phyloP scores from a whole-genome alignment of 1,140 invertebrate genomes.

The Tetragonula clypearis region DNA sequence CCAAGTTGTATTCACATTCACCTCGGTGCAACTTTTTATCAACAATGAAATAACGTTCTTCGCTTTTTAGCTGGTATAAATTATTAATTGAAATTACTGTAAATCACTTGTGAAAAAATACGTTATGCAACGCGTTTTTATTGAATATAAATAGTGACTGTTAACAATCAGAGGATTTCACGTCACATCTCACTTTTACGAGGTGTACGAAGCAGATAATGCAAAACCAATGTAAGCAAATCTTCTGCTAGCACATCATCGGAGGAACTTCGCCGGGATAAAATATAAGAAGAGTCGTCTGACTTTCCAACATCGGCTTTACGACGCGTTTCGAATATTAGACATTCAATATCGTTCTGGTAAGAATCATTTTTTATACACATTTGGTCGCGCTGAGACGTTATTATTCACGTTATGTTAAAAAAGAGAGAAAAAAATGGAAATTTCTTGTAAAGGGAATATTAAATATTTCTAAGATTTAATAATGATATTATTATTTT shows the following conservation, averaged over 20 bases:
- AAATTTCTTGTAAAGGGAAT: not conserved
- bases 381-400: not conserved
- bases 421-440: no score
- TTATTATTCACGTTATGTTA: not conserved
- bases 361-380: not conserved
- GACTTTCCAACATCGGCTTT: constrained; percentile 23
- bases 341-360: not conserved
- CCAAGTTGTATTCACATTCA: not conserved
- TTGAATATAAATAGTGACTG: not conserved
- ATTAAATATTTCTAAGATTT: not conserved
- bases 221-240: constrained; percentile 52
- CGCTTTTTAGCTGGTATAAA: not conserved
- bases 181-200: not conserved
- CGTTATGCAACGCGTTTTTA: not conserved
- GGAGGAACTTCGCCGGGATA: not conserved
- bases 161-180: constrained; percentile 14
- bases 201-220: constrained; percentile 30
- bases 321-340: constrained; percentile 20
- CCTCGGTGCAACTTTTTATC: not conserved
- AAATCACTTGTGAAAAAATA: not conserved
- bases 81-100: not conserved
- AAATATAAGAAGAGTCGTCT: constrained; percentile 26
- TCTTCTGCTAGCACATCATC: not conserved
- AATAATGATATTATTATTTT: not conserved
- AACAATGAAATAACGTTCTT: not conserved